Percentiles rank a stretch among this genome's conserved stretches.
phyloP scores from a whole-genome alignment of 2,888 invertebrate species.

The Arenicola marina region DNA sequence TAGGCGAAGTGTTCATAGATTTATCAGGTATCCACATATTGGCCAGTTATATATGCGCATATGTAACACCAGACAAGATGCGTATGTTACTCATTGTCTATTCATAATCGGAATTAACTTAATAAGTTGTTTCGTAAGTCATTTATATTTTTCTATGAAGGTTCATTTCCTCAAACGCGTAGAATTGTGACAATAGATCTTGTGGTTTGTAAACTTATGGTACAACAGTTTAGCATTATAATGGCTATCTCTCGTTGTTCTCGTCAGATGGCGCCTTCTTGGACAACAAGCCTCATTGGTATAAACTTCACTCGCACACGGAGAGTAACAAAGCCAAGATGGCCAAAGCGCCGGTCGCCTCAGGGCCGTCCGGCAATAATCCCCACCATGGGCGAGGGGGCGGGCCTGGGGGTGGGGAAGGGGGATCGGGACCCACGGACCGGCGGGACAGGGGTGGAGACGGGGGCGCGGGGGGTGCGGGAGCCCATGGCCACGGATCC shows the following conservation, averaged over 20 bases:
- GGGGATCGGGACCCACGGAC: constrained; percentile 1
- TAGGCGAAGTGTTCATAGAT: constrained; percentile 62
- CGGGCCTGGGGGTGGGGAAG: not conserved
- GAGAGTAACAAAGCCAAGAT: not conserved
- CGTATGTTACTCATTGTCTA: no score
- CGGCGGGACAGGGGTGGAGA: not conserved
- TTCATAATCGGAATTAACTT: no score
- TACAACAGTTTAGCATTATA: not conserved
- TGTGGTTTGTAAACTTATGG: not conserved
- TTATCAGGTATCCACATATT: constrained; percentile 48
- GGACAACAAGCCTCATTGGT: constrained; percentile 67
- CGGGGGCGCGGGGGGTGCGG: not conserved
- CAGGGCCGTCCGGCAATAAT: constrained; percentile 17
- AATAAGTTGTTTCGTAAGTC: no score
- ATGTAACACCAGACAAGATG: no score
- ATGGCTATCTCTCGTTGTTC: not conserved
- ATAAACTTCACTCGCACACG: constrained; percentile 52
- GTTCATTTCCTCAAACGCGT: no score
- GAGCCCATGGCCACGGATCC: no score
- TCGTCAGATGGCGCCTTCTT: constrained; percentile 48
- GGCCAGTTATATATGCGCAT: no score
- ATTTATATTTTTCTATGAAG: no score
- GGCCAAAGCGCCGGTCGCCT: constrained; percentile 7
- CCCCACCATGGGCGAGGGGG: constrained; percentile 6
- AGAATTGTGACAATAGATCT: no score